Evolutionary conservation across 2,888 invertebrate species (phyloP), one percentile per base, ranked within the genome.

Genomic region (Habroteleia sp.): DNA sequence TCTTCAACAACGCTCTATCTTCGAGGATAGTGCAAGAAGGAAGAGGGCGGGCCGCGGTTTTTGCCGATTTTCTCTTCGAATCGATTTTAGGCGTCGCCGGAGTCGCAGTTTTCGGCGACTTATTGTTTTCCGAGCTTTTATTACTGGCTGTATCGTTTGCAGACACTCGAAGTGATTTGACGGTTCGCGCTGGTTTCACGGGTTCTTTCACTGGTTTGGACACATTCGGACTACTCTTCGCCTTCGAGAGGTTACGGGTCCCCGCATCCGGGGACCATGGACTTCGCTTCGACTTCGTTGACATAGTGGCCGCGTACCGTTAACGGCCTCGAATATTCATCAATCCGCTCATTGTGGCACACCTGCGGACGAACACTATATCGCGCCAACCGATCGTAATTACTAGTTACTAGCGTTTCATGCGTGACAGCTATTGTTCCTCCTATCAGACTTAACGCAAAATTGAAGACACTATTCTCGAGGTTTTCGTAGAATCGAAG

Each of bases 1-100:
- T n/a, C n/a, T n/a, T n/a, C n/a, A n/a, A n/a, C n/a, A n/a, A n/a
- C n/a, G 84, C 83, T 46, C 87, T 75, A 62, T 88, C 88, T 58
- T 88, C 88, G 7, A 88, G 79, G 29, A 88, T 87, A 44, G 86
- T 85, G 76, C 87, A 88, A 0, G 88, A 87, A 0, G 76, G 58
- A 14, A 52, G 52, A 42, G 52, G 54, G 54, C 66, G 63, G 10
- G 35, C 16, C 10, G 25, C 35, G 44, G 11, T 1, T 27, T 20
- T 78, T 58, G 13, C 72, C 54, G 3, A n/a, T 4, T 74, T 73
- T n/a, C 74, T 81, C 10, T 78, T 83, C 35, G 77, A 73, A 8
- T 79, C 78, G 27, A 37, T 69, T 7, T 78, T 79, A 10, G 46
- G 11, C 6, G 33, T 27, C 13, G 17, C 46, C 14, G 50, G 14